Percentiles rank a stretch among this genome's conserved stretches.
These are phyloP conservation scores for Laterallus jamaicensis DNA, from an alignment of 2,113 vertebrate species.

Conservation along the genomic window DNA sequence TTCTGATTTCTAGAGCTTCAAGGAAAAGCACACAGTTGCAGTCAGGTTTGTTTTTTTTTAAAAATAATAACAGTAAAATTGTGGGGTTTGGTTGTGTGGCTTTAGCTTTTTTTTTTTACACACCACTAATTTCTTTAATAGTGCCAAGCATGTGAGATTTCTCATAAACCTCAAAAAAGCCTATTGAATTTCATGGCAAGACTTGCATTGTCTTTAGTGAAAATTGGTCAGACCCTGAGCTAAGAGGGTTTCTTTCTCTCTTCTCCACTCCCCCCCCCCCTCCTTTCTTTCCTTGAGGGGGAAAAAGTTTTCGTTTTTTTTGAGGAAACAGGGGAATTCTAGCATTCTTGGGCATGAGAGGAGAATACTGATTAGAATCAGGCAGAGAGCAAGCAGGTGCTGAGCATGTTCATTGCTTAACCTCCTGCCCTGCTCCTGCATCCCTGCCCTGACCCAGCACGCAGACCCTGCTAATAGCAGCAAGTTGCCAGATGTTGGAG, in stretches of 20 bases:
- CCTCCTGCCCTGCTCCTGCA: constrained; percentile 48
- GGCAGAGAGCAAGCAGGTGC: constrained; percentile 42
- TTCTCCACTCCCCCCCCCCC: rapidly evolving
- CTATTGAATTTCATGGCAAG: not conserved
- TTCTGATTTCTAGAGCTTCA: not conserved
- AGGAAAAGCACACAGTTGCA: not conserved
- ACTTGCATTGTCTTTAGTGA: not conserved
- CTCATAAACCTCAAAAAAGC: not conserved
- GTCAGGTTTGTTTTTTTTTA: not conserved
- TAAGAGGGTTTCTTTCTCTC: rapidly evolving
- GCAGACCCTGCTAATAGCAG: not conserved
- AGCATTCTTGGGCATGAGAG: constrained; percentile 4
- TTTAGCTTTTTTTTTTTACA: not conserved
- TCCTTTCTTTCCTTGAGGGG: not conserved
- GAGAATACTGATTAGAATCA: constrained; percentile 52
- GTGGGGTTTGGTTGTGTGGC: not conserved
- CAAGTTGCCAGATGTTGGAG: constrained; percentile 49
- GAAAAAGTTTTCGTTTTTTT: not conserved
- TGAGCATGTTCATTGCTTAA: constrained; percentile 58
- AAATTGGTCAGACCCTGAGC: not conserved
- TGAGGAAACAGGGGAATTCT: constrained; percentile 18
- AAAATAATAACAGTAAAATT: not conserved
- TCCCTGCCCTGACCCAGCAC: not conserved
- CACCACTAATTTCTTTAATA: not conserved
- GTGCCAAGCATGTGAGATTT: constrained; percentile 11